Evolutionary conservation across 2,888 invertebrate genomes (phyloP), one percentile per base, ranked within the genome.

Genomic region (Drosophila suboccidentalis): DNA sequence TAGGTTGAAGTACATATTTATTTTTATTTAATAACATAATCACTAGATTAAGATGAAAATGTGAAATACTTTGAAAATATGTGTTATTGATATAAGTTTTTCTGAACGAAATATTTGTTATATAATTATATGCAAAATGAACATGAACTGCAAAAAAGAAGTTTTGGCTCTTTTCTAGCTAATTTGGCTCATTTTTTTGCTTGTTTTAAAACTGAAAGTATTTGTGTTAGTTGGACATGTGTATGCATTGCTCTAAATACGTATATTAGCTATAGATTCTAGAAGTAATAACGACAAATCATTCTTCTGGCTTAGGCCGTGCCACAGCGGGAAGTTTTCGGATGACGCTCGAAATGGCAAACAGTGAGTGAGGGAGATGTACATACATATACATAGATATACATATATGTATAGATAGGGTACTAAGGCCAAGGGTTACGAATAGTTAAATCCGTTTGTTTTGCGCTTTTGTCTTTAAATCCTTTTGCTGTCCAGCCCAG

Each of bases 401-500:
- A 5, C 9, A 51, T n/a, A n/a, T 26, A 13, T 19, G 58, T 39
- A 17, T 34, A 17, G 47, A 36, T 46, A 58, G 64, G 53, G 34
- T 50, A 50, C 38, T 68, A 49, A 71, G 71, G 70, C 66, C 68
- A 84, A 87, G 89, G 84, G 89, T 84, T 84, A 81, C 62, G 78
- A 79, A 78, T 75, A 72, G 61, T 76, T 85, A 78, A 89, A 87
- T 85, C 83, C 86, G 80, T 80, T 85, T 89, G 80, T 82, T 88
- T 72, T 85, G 72, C 68, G 73, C 87, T 71, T 75, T 85, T 87
- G 80, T 82, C 67, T 55, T 36, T 34, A 84, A 87, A 89, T 89
- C 85, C 89, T 87, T 85, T 74, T 63, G 71, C 87, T 73, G 73
- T 17, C 80, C 83, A 83, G 71, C 78, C 71, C 66, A 65, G 50